These are phyloP conservation scores for Hetaerina titia DNA, from an alignment of 2,888 invertebrate genomes.

Conservation along the genomic window DNA sequence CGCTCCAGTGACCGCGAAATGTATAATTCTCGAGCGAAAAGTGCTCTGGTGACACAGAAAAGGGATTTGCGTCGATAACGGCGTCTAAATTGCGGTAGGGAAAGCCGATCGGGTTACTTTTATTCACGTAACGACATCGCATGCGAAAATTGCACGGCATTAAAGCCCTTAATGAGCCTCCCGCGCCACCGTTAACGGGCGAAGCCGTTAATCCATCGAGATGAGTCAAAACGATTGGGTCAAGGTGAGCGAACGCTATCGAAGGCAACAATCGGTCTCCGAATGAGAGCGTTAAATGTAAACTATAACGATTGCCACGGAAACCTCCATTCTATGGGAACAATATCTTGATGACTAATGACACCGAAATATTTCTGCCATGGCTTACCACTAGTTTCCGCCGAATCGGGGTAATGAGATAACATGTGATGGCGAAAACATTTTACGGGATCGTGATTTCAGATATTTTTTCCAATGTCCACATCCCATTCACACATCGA, in stretches of 20 bases:
- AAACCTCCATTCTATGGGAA: neutral
- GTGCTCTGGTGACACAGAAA: constrained; percentile 21
- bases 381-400: neutral
- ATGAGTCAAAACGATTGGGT: constrained; percentile 26
- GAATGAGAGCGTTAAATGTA: neutral
- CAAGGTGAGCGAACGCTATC: neutral
- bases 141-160: neutral
- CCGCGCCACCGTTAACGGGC: too few relatives aligned
- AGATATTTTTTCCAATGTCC: neutral
- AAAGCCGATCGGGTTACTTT: neutral
- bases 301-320: neutral
- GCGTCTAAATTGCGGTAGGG: neutral
- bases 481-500: constrained; percentile 1
- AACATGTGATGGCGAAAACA: neutral
- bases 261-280: neutral
- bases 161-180: neutral
- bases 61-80: neutral
- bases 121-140: neutral
- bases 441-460: neutral
- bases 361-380: neutral
- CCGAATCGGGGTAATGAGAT: neutral
- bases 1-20: constrained; percentile 22
- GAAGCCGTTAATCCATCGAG: neutral
- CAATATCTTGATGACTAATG: constrained; percentile 17
- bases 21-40: neutral